Base-by-base conservation (phyloP, 2,888 invertebrate species). In the Neoaliturus tenellus region DNA sequence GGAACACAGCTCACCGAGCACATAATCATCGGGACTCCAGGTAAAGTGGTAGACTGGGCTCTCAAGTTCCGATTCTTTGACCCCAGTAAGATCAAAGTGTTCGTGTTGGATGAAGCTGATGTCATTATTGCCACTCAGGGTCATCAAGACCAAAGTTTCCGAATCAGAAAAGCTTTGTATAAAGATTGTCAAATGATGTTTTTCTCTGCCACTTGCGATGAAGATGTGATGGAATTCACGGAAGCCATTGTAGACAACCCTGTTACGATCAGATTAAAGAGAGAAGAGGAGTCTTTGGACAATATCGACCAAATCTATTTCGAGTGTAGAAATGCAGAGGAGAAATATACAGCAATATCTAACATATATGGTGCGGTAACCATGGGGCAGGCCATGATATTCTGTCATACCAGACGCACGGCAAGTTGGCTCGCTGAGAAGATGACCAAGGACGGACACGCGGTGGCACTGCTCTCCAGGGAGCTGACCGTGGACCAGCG, bases 51-150 rank as follows among this genome's bases (percentile, higher is more conserved):
- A 71, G 99, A 99, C 90, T 99, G 99, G 98, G 94, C 95, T 41
- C 90, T 95, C 0, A 98, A 98, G 90, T 97, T 95, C 90, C 93
- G 93, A 86, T 95, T 95, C 89, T 96, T 99, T 90, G 98, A 98
- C 90, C 92, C 98, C 86, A 94, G 92, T 86, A 96, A 97, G 91
- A 95, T 99, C 81, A 93, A 92, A 81, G 98, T 98, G n/a, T 99
- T 99, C 92, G 99, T 99, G 14, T 91, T 99, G 87, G 99, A 99
- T 90, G 99, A 99, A 91, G 99, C 99, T 5, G 99, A 99, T 92
- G 98, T 99, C 0, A 99, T 99, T 99, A 99, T 99, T 88, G 97
- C 97, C 23, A 96, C 98, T 28, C 99, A 99, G 91, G 99, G 99
- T 0, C 99, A 99, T 91, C 98, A 98, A 90, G 99, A 99, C 90